phyloP scores from a whole-genome alignment of 1,140 invertebrate genomes.

The Periplaneta americana region DNA sequence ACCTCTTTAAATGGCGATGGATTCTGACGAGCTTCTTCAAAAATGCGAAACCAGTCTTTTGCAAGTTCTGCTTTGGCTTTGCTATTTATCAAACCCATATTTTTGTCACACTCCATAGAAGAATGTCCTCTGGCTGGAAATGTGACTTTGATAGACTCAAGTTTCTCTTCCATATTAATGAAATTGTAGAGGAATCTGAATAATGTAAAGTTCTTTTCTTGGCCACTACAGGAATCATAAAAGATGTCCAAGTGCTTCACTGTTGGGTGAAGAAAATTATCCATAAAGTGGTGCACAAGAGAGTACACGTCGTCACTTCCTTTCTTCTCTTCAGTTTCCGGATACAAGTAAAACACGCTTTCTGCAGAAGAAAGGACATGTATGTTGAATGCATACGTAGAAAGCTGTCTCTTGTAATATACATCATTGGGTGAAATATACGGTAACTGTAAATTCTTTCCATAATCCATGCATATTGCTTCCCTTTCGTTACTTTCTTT shows the following conservation, averaged over 20 bases:
- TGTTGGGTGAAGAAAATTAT: neutral
- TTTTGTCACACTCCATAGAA: slow-evolving; percentile 17
- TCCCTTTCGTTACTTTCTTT: neutral
- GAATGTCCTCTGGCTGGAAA: neutral
- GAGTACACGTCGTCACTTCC: slow-evolving; percentile 4
- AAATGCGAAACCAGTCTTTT: slow-evolving; percentile 3
- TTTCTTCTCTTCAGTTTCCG: slow-evolving; percentile 8
- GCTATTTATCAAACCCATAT: slow-evolving; percentile 13
- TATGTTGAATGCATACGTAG: slow-evolving; percentile 14
- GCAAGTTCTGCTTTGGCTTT: slow-evolving; percentile 1
- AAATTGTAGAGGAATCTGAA: neutral
- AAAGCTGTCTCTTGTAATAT: slow-evolving; percentile 15
- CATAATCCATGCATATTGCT: slow-evolving; percentile 21
- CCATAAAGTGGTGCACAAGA: neutral
- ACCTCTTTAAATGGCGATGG: neutral
- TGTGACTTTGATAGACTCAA: neutral
- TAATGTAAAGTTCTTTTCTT: too few species aligned
- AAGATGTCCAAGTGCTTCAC: neutral
- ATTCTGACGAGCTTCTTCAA: neutral
- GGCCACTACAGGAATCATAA: slow-evolving; percentile 5
- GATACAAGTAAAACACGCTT: slow-evolving; percentile 22
- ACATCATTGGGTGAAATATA: slow-evolving; percentile 23
- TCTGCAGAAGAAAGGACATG: too few species aligned
- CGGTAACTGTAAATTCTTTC: slow-evolving; percentile 20
- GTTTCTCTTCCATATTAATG: neutral